Conservation (phyloP, 2,113 vertebrate genomes). For the Pseudonaja textilis region DNA sequence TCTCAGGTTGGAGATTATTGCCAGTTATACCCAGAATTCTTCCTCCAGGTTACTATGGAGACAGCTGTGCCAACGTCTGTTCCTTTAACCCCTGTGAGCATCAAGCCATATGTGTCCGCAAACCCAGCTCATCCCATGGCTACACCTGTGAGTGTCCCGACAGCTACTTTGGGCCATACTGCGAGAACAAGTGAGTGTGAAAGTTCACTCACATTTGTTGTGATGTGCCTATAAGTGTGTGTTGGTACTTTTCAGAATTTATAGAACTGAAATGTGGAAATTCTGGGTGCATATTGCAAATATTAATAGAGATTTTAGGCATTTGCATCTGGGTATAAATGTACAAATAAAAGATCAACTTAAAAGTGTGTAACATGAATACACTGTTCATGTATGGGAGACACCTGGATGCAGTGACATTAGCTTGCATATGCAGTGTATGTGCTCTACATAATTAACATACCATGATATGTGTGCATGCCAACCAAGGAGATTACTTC, state of each 20-base stretch:
- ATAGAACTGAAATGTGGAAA: neutral
- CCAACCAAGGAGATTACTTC: neutral
- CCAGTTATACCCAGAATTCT: neutral
- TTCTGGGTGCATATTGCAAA: neutral
- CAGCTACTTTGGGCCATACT: slow-evolving; percentile 88
- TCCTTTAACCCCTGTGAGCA: slow-evolving; percentile 89
- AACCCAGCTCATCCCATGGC: slow-evolving; percentile 72
- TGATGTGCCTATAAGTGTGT: neutral
- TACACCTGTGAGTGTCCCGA: slow-evolving; percentile 85
- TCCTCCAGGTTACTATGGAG: slow-evolving; percentile 84
- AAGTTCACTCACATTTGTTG: neutral
- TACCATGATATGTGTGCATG: neutral
- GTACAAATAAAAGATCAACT: neutral
- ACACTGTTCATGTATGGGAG: neutral
- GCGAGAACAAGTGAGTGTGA: slow-evolving; percentile 84
- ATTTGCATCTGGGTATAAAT: neutral
- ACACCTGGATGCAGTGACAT: neutral
- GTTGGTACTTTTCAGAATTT: neutral
- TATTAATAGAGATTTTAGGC: neutral
- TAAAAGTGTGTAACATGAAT: neutral
- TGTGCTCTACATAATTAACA: too few species aligned
- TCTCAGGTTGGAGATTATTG: neutral
- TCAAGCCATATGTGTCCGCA: slow-evolving; percentile 78
- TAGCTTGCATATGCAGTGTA: neutral
- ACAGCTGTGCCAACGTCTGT: slow-evolving; percentile 85